A percentile compares a stretch with the other conserved stretches of the same genome.
These are phyloP conservation scores for Hybognathus amarus DNA, from an alignment of 2,797 vertebrate species.

Conservation along the genomic window DNA sequence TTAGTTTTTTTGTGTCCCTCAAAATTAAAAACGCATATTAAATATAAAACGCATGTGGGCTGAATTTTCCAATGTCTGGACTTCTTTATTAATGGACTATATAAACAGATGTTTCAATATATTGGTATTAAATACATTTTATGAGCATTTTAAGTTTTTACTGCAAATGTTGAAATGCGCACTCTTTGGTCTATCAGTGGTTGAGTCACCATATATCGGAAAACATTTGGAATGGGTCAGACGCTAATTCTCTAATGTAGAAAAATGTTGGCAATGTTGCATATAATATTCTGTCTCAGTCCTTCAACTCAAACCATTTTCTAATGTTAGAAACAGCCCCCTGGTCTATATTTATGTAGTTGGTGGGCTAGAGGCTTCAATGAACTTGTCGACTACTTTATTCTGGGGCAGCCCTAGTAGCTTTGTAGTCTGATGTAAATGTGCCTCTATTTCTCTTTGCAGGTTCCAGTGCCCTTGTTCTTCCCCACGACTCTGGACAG, in stretches of 20 bases:
- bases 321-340: not conserved
- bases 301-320: not conserved
- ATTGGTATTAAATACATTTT: no score
- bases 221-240: no score
- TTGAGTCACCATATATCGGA: no score
- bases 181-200: no score
- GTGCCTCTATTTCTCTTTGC: not conserved
- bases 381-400: not conserved
- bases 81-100: no score
- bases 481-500: slow-evolving; percentile 87
- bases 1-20: no score
- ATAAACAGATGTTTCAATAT: no score
- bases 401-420: not conserved
- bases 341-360: not conserved
- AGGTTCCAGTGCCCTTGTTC: slow-evolving; percentile 95
- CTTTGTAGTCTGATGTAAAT: not conserved
- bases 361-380: not conserved
- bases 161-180: no score
- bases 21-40: no score
- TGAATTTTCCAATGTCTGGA: no score
- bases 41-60: no score
- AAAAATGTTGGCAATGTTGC: not conserved
- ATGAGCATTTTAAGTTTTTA: no score
- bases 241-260: not conserved
- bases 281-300: not conserved